Base-by-base conservation (phyloP, 92 coral and sea anemone species). In the Phenganax subtilis region DNA sequence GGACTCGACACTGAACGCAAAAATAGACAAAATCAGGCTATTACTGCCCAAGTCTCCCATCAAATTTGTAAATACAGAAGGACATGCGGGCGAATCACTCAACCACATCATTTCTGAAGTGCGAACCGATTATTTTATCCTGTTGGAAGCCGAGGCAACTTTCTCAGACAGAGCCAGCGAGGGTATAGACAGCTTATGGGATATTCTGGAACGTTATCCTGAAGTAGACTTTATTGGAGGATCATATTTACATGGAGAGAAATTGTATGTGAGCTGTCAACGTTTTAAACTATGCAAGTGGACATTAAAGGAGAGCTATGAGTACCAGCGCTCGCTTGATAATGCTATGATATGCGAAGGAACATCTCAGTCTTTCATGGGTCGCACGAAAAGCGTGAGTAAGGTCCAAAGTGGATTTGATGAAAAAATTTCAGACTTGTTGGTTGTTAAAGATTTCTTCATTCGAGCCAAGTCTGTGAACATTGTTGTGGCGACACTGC, bases 291-390 rank as follows among this genome's bases (percentile, higher is more conserved):
- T n/a, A n/a, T n/a, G n/a, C n/a, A n/a, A n/a, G n/a, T n/a, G n/a
- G n/a, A n/a, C n/a, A n/a, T n/a, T n/a, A n/a, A n/a, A n/a, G n/a
- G n/a, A n/a, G n/a, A n/a, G n/a, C n/a, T n/a, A n/a, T n/a, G n/a
- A n/a, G n/a, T n/a, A n/a, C n/a, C n/a, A n/a, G n/a, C n/a, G n/a
- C n/a, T n/a, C n/a, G n/a, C n/a, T n/a, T n/a, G n/a, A n/a, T n/a
- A n/a, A n/a, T n/a, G n/a, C n/a, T n/a, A n/a, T n/a, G n/a, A n/a
- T n/a, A n/a, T n/a, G n/a, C n/a, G n/a, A n/a, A n/a, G n/a, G n/a
- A n/a, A n/a, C n/a, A n/a, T n/a, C 88, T 9, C 55, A 90, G 31
- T 86, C 92, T 55, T 89, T 89, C 75, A 87, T 89, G 90, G 92
- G 90, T n/a, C n/a, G n/a, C n/a, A n/a, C n/a, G n/a, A n/a, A n/a